Evolutionary conservation across 2,113 vertebrate species (phyloP), one percentile per base, ranked within the genome.

Genomic region (Pampusana beccarii): DNA sequence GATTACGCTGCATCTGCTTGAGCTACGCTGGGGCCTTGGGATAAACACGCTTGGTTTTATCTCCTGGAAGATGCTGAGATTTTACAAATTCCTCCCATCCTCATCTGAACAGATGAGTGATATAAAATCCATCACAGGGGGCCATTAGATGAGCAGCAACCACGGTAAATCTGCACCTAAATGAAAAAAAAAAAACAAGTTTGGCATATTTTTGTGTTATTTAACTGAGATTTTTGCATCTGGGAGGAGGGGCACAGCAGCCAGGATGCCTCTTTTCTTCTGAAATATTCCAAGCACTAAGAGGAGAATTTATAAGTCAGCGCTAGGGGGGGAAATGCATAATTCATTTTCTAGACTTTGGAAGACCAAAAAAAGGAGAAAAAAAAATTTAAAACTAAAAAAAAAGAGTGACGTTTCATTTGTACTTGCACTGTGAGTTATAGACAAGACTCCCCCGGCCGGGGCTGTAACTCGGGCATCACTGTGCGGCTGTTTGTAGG

Each of bases 371-470:
- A 54, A 33, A 53, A 9, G 25, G n/a, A n/a, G 13, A 5, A 4
- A 15, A 38, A 15, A 25, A 53, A 9, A 24, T 40, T 40, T n/a
- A 13, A 11, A 16, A 16, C 29, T 6, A 4, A 10, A 13, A 19
- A 26, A 6, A 21, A 29, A 23, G 17, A 17, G 33, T n/a, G 56
- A 33, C 31, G 20, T 58, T 58, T 19, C 31, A 9, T 33, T 80
- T 38, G 19, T 51, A 5, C 3, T 38, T 9, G 28, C 28, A 13
- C 23, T 11, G 56, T n/a, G 62, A 80, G 38, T n/a, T 69, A 6
- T 1, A 31, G 67, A 7, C 0, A 1, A 31, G 17, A 4, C 33
- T 46, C 18, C 57, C 18, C 70, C 2, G 0, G 38, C 5, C 33
- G 5, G 56, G 11, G 56, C 46, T 14, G 36, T 20, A 18, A 15